Evolutionary conservation across 2,888 invertebrate genomes (phyloP).

Genomic region (Eurois occulta): DNA sequence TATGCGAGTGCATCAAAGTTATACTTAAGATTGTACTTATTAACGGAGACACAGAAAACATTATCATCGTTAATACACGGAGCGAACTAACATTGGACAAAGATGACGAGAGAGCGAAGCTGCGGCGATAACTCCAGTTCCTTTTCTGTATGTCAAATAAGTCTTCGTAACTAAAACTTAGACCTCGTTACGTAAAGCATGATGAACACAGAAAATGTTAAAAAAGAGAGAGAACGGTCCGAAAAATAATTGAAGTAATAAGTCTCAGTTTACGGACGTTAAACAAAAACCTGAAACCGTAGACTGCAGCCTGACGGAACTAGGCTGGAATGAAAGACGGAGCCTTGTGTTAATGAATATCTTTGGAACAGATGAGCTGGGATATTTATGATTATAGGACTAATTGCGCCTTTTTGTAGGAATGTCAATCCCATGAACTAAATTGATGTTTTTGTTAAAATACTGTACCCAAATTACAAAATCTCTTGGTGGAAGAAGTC

Average conservation of each 20-base stretch:
- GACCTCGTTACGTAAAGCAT: conserved; percentile 25
- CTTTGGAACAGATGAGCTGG: conserved; percentile 11
- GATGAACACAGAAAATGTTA: conserved; percentile 37
- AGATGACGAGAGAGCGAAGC: not conserved
- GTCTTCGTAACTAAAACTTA: not conserved
- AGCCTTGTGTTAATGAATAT: conserved; percentile 30
- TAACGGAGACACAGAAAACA: not conserved
- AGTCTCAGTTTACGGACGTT: conserved; percentile 47
- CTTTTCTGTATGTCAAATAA: not conserved
- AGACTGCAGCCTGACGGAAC: conserved; percentile 33
- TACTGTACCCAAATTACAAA: not conserved
- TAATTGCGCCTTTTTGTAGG: not conserved
- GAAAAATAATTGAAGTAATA: conserved; percentile 53
- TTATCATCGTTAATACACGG: not conserved
- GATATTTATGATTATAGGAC: not conserved
- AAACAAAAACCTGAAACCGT: conserved; percentile 41
- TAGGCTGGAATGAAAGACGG: conserved; percentile 25
- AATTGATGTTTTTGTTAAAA: not conserved
- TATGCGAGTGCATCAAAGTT: not conserved
- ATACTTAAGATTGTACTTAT: not conserved
- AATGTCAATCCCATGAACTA: not conserved
- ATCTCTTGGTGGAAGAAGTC: not conserved
- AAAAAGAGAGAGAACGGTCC: conserved; percentile 14
- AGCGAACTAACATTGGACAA: not conserved
- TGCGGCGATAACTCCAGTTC: not conserved